Evolutionary conservation across 1,140 invertebrate genomes (phyloP).

Genomic region (Zaprionus gabonicus): DNA sequence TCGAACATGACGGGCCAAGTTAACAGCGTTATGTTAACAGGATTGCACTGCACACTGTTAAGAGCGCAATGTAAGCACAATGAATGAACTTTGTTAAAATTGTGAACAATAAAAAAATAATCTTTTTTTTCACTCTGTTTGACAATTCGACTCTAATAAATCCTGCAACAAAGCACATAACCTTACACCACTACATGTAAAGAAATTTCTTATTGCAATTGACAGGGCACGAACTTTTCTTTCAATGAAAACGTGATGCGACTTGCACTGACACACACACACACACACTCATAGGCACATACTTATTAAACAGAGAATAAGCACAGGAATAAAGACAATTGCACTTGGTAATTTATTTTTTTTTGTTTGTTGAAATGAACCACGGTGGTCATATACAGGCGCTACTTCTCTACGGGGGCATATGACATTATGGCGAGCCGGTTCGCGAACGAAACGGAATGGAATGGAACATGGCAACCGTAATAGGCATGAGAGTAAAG

Average conservation of each 20-base stretch:
- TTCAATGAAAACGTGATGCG: neutral
- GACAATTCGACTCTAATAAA: neutral
- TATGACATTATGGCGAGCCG: slow-evolving; percentile 9
- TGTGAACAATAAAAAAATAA: neutral
- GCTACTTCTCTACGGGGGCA: neutral
- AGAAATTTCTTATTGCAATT: neutral
- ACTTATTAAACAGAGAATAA: neutral
- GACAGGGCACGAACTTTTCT: too few species aligned
- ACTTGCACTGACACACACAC: neutral
- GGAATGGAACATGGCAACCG: slow-evolving; percentile 1
- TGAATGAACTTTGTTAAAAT: neutral
- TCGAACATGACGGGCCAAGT: neutral
- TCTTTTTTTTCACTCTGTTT: neutral
- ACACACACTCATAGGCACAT: neutral
- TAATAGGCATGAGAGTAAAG: neutral
- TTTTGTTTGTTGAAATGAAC: neutral
- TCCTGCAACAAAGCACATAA: neutral
- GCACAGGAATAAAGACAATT: neutral
- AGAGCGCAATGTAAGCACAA: neutral
- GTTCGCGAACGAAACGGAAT: neutral
- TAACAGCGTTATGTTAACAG: neutral
- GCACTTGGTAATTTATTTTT: neutral
- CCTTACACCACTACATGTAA: neutral
- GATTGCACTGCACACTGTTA: neutral
- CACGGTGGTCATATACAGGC: neutral